Evolutionary conservation across 2,113 vertebrate species (phyloP).

Genomic region (Oryzias curvinotus): DNA sequence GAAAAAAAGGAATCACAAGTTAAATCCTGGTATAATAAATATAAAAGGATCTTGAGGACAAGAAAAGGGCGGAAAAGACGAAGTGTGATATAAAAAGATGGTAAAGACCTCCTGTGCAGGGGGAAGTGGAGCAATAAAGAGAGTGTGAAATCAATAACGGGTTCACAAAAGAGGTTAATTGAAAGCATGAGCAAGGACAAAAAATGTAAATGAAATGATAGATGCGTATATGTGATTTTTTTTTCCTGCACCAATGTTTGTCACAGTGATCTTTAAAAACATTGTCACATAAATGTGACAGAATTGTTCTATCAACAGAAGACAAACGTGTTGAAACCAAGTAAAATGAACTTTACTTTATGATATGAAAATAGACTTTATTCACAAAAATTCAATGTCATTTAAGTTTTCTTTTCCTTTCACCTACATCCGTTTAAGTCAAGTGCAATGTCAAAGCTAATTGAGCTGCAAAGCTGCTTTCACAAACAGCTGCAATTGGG

Average conservation of each 20-base stretch:
- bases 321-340: not conserved
- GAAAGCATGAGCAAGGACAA: slow-evolving; percentile 36
- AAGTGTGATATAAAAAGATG: slow-evolving; percentile 36
- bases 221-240: slow-evolving; percentile 18
- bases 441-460: slow-evolving; percentile 72
- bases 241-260: not conserved
- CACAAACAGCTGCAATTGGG: slow-evolving; percentile 61
- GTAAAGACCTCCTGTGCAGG: slow-evolving; percentile 31
- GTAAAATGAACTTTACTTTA: not conserved
- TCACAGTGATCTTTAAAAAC: not conserved
- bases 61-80: slow-evolving; percentile 46
- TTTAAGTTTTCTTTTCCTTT: slow-evolving; percentile 12
- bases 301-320: too few species aligned
- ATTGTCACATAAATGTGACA: not conserved
- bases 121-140: slow-evolving; percentile 46
- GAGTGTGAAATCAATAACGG: slow-evolving; percentile 34
- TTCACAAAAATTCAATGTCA: too few species aligned
- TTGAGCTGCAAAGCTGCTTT: slow-evolving; percentile 66
- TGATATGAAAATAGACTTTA: not conserved
- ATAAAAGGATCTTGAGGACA: slow-evolving; percentile 45
- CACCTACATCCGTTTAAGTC: slow-evolving; percentile 42
- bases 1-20: slow-evolving; percentile 7
- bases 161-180: slow-evolving; percentile 53
- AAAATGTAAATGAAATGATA: slow-evolving; percentile 42
- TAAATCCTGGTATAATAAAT: slow-evolving; percentile 37